These are phyloP conservation scores for Sitta carolinensis DNA, from an alignment of 2,797 vertebrate genomes.

Conservation along the genomic window DNA sequence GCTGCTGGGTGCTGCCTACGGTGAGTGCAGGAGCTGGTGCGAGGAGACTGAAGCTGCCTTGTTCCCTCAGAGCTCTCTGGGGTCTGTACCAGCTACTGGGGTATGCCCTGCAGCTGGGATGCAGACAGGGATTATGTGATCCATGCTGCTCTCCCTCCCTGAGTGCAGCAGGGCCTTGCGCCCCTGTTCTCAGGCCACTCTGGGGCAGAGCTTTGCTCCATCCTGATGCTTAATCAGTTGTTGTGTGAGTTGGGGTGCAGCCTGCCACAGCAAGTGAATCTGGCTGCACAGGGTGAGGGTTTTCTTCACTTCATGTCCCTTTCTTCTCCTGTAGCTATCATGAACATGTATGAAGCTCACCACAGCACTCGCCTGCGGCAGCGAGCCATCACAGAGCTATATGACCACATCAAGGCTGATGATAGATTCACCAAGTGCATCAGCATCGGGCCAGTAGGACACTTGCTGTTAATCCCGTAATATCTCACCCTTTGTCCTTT, in stretches of 20 bases:
- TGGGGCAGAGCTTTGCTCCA: not conserved
- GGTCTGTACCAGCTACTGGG: not conserved
- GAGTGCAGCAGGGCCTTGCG: not conserved
- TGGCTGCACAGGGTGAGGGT: accelerated
- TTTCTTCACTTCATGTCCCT: not conserved
- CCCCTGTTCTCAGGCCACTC: not conserved
- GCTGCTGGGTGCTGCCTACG: conserved; percentile 77
- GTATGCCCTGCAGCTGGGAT: not conserved
- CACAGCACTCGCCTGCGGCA: conserved; percentile 82
- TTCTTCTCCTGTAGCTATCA: conserved; percentile 63
- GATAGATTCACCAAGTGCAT: conserved; percentile 92
- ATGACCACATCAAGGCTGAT: conserved; percentile 89
- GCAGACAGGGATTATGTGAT: not conserved
- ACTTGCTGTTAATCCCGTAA: not conserved
- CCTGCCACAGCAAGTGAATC: not conserved
- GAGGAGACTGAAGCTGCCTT: not conserved
- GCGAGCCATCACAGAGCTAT: conserved; percentile 80
- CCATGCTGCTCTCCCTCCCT: not conserved
- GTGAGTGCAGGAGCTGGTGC: conserved; percentile 51
- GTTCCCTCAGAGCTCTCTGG: not conserved
- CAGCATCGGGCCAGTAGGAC: conserved; percentile 91
- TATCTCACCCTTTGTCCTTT: not conserved
- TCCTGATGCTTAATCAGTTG: not conserved
- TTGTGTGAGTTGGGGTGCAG: not conserved
- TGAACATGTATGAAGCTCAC: conserved; percentile 89